Percentiles rank a stretch among this genome's conserved stretches.
Conservation (phyloP, 2,113 vertebrate species). For the Mustela nigripes region DNA sequence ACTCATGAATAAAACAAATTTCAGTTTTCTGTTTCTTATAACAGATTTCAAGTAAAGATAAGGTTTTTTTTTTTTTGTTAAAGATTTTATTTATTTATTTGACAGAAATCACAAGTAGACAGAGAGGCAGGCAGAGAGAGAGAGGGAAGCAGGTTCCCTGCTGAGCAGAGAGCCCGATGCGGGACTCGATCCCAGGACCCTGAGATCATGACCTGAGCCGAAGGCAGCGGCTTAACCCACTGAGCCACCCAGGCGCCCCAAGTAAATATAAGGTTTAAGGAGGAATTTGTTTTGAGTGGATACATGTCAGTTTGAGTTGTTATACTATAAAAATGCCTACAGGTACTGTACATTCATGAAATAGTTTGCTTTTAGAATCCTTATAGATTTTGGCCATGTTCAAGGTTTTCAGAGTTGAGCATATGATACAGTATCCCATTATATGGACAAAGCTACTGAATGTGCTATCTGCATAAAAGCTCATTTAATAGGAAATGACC, state of each 20-base stretch:
- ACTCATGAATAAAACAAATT: slow-evolving; percentile 87
- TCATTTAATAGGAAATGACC: slow-evolving; percentile 85
- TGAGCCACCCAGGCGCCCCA: too few species aligned
- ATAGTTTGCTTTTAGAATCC: slow-evolving; percentile 85
- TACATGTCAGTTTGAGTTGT: slow-evolving; percentile 87
- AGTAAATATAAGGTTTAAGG: slow-evolving; percentile 83
- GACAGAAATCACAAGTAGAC: too few species aligned
- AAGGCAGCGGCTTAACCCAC: too few species aligned
- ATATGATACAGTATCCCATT: slow-evolving; percentile 77
- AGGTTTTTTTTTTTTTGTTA: too few species aligned
- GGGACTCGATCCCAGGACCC: too few species aligned
- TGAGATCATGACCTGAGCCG: too few species aligned
- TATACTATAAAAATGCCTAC: slow-evolving; percentile 88
- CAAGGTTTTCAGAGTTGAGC: slow-evolving; percentile 80
- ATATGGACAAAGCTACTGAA: slow-evolving; percentile 89
- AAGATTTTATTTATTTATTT: too few species aligned
- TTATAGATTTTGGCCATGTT: slow-evolving; percentile 82
- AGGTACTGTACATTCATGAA: slow-evolving; percentile 83
- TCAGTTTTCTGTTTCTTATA: slow-evolving; percentile 85
- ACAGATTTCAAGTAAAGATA: slow-evolving; percentile 90
- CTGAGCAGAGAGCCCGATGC: too few species aligned
- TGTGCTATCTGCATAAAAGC: slow-evolving; percentile 88
- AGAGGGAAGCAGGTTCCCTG: too few species aligned
- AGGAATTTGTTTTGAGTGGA: slow-evolving; percentile 88
- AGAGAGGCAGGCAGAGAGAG: too few species aligned